Evolutionary conservation across 2,797 vertebrate species (phyloP), one percentile per base, ranked within the genome.

Genomic region (Muscicapa striata): DNA sequence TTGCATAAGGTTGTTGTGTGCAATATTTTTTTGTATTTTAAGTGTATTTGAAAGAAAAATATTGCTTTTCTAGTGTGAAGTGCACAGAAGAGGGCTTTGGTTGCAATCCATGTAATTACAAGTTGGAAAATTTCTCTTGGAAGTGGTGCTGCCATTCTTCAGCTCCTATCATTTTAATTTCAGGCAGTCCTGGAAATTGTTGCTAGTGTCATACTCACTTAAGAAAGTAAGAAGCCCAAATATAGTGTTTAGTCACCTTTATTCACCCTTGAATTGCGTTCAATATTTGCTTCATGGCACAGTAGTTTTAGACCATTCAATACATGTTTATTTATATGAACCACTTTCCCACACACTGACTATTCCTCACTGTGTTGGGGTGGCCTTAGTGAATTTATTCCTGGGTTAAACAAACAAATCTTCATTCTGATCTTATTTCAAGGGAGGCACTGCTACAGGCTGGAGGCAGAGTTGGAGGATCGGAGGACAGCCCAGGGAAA

Each of bases 1-100:
- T 84, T 79, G 52, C 24, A 43, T 52, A 57, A 94, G 2, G 11
- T 52, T 22, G 38, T 77, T 74, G 8, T 91, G 23, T 80, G 34
- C 57, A 94, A 59, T 73, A 63, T 93, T 94, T 94, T 87, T 69
- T 84, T 91, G 10, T 75, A 73, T 81, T 90, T 91, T 81, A 93
- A 81, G 48, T 51, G 63, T 54, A 59, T 95, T 76, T 84, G 70
- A 89, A 93, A 89, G 55, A 88, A 94, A 93, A 94, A 66, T 46
- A 95, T 40, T 87, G 52, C 49, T 92, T 92, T 90, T 92, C 52
- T 57, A 58, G 21, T 3, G 10, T 85, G 59, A 89, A 93, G 81
- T 84, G n/a, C 32, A 46, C 32, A 70, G 55, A 88, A 91, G 29
- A 40, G 66, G 67, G 32, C n/a, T 94, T 93, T 87, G 74, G 51